phyloP scores from a whole-genome alignment of 2,113 vertebrate species.

The Taxidea taxus region DNA sequence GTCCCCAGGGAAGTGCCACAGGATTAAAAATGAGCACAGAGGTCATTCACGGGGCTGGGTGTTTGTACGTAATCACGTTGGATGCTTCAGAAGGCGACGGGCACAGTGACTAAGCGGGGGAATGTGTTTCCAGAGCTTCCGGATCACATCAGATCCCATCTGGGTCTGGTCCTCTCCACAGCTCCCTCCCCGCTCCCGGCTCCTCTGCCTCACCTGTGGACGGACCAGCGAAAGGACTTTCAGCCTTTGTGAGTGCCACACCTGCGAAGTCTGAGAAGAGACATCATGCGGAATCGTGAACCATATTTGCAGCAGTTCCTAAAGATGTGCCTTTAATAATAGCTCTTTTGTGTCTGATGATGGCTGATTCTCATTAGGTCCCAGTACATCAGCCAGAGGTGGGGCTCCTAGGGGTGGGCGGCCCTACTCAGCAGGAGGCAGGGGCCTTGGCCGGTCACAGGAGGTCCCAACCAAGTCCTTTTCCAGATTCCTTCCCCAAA shows the following conservation, averaged over 20 bases:
- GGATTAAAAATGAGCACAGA: neutral
- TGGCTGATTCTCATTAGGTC: neutral
- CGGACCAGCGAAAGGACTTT: rapidly evolving
- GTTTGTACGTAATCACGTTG: rapidly evolving
- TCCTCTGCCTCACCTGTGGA: neutral
- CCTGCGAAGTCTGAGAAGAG: neutral
- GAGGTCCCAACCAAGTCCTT: neutral
- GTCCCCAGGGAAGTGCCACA: rapidly evolving
- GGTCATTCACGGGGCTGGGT: rapidly evolving
- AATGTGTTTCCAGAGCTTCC: neutral
- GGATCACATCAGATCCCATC: rapidly evolving
- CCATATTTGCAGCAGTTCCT: neutral
- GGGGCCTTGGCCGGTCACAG: too few relatives aligned
- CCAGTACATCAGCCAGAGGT: neutral
- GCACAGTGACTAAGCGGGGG: rapidly evolving
- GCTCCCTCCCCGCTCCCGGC: rapidly evolving
- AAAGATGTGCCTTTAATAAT: rapidly evolving
- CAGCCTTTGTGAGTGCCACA: neutral
- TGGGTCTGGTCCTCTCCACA: rapidly evolving
- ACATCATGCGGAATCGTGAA: rapidly evolving
- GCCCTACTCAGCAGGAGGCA: neutral
- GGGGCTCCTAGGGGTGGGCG: rapidly evolving
- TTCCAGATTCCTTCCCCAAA: neutral
- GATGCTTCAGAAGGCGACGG: rapidly evolving
- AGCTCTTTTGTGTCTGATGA: neutral